Evolutionary conservation across 23 tunicate species (phyloP).

Genomic region (Aplidium turbinatum): DNA sequence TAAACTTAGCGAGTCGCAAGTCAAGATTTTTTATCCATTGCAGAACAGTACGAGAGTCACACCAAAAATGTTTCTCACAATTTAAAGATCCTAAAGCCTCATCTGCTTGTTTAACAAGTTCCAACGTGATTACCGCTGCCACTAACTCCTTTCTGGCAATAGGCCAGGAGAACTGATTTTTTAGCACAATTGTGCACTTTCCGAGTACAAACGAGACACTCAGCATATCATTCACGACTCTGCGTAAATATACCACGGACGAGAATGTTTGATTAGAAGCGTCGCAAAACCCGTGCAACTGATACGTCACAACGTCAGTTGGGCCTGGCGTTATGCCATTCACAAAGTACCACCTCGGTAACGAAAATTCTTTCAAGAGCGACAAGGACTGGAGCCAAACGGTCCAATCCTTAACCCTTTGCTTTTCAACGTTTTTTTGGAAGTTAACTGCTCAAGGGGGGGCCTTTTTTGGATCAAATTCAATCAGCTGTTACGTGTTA

Average conservation of each 20-base stretch:
- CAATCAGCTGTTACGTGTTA: too few relatives aligned
- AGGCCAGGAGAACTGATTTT: neutral
- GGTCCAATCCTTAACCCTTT: too few relatives aligned
- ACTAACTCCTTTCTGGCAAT: constrained; percentile 4
- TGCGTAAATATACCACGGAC: constrained; percentile 2
- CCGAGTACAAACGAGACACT: neutral
- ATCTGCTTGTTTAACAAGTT: neutral
- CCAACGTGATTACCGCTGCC: neutral
- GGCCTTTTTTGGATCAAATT: too few relatives aligned
- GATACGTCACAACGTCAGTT: too few relatives aligned
- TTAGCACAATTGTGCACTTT: constrained; percentile 2
- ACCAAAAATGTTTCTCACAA: neutral
- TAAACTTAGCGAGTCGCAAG: neutral
- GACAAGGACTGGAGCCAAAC: too few relatives aligned
- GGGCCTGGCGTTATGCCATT: too few relatives aligned
- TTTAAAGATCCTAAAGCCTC: neutral
- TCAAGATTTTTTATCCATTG: constrained; percentile 18
- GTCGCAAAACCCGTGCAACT: constrained; percentile 21
- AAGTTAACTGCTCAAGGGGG: too few relatives aligned
- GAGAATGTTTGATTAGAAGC: constrained; percentile 4
- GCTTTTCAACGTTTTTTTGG: too few relatives aligned
- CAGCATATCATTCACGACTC: neutral
- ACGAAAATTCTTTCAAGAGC: too few relatives aligned
- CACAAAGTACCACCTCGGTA: too few relatives aligned
- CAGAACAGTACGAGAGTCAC: neutral